phyloP scores from a whole-genome alignment of 2,113 vertebrate genomes.

The Grammomys dolichurus region DNA sequence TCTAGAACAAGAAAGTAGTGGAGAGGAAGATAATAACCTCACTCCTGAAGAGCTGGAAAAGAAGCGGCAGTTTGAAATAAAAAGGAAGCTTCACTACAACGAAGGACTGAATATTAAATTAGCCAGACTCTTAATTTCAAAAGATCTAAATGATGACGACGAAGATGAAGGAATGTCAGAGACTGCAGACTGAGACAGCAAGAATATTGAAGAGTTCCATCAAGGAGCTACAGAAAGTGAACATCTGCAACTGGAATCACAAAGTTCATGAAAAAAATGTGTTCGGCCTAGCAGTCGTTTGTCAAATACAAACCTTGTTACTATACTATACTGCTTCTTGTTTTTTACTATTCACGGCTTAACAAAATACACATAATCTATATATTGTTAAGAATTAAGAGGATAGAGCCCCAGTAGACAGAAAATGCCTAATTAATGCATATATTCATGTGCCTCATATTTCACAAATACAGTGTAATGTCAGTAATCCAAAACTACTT shows the following conservation, averaged over 20 bases:
- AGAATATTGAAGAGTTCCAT: slow-evolving; percentile 81
- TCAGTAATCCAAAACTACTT: slow-evolving; percentile 78
- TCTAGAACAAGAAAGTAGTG: slow-evolving; percentile 90
- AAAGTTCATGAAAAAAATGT: slow-evolving; percentile 86
- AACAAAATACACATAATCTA: slow-evolving; percentile 84
- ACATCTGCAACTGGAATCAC: slow-evolving; percentile 85
- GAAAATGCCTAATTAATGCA: slow-evolving; percentile 82
- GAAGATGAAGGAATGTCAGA: slow-evolving; percentile 92
- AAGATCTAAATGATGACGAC: slow-evolving; percentile 90
- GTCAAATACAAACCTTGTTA: slow-evolving; percentile 82
- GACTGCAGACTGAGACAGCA: slow-evolving; percentile 90
- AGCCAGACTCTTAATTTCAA: slow-evolving; percentile 96
- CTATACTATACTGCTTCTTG: slow-evolving; percentile 82
- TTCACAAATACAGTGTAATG: slow-evolving; percentile 83
- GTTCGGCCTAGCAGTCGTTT: slow-evolving; percentile 85
- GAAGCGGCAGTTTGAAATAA: slow-evolving; percentile 97
- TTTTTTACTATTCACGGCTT: slow-evolving; percentile 83
- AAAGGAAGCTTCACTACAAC: slow-evolving; percentile 98
- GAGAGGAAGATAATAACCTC: slow-evolving; percentile 90
- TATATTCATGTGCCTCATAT: slow-evolving; percentile 85
- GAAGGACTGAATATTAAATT: slow-evolving; percentile 97
- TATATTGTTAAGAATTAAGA: slow-evolving; percentile 87
- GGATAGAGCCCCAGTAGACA: slow-evolving; percentile 82
- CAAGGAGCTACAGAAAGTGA: slow-evolving; percentile 84
- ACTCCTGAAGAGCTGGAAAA: slow-evolving; percentile 95